Conservation (phyloP, 2,888 invertebrate genomes). For the Tholera decimalis region DNA sequence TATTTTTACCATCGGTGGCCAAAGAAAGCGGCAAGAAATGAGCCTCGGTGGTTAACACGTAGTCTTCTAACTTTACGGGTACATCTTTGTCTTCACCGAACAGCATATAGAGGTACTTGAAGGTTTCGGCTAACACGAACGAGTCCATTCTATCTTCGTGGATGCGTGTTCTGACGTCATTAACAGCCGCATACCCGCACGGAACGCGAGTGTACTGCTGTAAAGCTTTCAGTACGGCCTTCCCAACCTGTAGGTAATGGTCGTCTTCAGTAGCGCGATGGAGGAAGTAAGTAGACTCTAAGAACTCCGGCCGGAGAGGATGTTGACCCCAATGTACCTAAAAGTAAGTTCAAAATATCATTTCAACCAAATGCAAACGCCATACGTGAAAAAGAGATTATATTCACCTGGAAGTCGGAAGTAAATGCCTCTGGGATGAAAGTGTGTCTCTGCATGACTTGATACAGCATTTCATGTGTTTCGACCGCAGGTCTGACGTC, state of each 20-base stretch:
- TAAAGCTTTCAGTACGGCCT: conserved; percentile 96
- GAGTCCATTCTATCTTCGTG: conserved; percentile 99
- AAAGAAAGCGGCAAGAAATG: conserved; percentile 98
- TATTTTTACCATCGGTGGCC: conserved; percentile 92
- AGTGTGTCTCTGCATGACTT: conserved; percentile 99
- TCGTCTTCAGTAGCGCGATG: conserved; percentile 99
- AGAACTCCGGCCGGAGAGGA: conserved; percentile 98
- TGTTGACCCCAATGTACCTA: conserved; percentile 99
- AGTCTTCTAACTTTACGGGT: conserved; percentile 95
- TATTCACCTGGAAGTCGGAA: conserved; percentile 96
- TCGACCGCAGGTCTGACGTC: conserved; percentile 99
- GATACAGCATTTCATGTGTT: conserved; percentile 99
- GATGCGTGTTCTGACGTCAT: conserved; percentile 97
- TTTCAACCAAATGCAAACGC: conserved; percentile 10
- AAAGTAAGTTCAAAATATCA: background rate
- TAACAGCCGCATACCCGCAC: conserved; percentile 99
- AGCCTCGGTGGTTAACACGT: conserved; percentile 98
- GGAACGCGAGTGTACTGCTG: conserved; percentile 98
- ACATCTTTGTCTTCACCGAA: conserved; percentile 97
- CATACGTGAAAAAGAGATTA: background rate
- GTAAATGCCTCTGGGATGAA: conserved; percentile 99
- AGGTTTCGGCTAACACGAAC: conserved; percentile 99
- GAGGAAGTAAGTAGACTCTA: conserved; percentile 99
- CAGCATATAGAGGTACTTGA: conserved; percentile 98
- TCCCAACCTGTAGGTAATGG: conserved; percentile 98